Percentiles rank a stretch among this genome's conserved stretches.
These are phyloP conservation scores for Pemphredon lugubris DNA, from an alignment of 2,888 invertebrate species.

Conservation along the genomic window DNA sequence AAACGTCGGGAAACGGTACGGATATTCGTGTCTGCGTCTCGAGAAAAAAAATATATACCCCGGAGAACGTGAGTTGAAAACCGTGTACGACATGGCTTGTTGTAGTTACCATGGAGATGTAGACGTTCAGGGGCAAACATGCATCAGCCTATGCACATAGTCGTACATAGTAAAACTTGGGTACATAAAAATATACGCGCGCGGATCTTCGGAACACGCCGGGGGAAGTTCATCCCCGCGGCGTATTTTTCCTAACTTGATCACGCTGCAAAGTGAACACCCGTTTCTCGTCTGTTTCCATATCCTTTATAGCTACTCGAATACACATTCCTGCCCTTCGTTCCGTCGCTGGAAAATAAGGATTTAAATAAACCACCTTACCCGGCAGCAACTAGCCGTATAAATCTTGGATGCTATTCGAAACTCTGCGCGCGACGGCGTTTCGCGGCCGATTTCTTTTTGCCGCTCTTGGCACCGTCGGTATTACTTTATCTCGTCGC, in stretches of 20 bases:
- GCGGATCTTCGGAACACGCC: conserved; percentile 10
- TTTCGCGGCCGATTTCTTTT: too few species aligned
- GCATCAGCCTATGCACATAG: conserved; percentile 2
- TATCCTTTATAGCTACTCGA: not conserved
- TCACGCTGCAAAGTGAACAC: conserved; percentile 13
- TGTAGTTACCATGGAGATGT: conserved; percentile 1
- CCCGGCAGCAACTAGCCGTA: not conserved
- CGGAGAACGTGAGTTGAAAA: conserved; percentile 10
- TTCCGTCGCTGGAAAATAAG: not conserved
- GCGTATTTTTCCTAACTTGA: conserved; percentile 33
- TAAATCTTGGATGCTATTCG: too few species aligned
- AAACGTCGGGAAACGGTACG: conserved; percentile 5
- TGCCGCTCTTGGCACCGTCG: too few species aligned
- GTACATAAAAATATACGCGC: conserved; percentile 12
- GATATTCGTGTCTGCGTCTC: conserved; percentile 9
- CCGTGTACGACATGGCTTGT: conserved; percentile 11
- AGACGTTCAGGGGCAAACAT: conserved; percentile 6
- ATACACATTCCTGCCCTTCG: not conserved
- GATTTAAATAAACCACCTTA: not conserved
- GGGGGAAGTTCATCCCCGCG: conserved; percentile 14
- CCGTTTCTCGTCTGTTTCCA: conserved; percentile 9
- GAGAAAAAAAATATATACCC: conserved; percentile 14
- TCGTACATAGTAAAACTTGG: conserved; percentile 16
- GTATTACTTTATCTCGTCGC: too few species aligned
- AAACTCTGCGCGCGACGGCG: too few species aligned